Conservation (phyloP, 2,888 invertebrate species). For the Drosophila diplacantha region DNA sequence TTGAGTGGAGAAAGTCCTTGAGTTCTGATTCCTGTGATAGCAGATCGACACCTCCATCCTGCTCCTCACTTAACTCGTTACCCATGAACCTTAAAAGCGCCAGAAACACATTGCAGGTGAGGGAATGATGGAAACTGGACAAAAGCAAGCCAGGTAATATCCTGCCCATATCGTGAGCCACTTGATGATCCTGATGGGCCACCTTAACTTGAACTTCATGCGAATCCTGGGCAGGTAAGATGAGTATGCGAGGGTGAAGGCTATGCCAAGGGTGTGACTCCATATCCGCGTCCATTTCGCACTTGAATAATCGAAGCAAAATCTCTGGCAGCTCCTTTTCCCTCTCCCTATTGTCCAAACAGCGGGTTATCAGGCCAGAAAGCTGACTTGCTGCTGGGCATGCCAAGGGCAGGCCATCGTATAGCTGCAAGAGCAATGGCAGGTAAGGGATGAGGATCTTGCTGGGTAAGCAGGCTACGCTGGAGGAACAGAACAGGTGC, state of each 20-base stretch:
- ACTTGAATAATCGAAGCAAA: conserved; percentile 54
- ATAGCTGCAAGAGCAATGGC: conserved; percentile 70
- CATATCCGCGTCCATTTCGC: conserved; percentile 22
- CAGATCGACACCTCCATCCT: conserved; percentile 51
- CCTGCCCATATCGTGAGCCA: conserved; percentile 47
- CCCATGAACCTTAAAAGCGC: conserved; percentile 59
- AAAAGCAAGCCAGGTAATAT: conserved; percentile 63
- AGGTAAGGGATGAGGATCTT: conserved; percentile 62
- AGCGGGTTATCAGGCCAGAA: conserved; percentile 61
- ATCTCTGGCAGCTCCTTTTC: conserved; percentile 60
- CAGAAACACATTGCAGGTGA: conserved; percentile 73
- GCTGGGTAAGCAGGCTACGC: conserved; percentile 73
- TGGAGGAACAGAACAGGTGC: conserved; percentile 74
- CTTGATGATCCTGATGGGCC: conserved; percentile 36
- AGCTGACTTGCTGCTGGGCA: conserved; percentile 49
- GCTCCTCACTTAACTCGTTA: conserved; percentile 32
- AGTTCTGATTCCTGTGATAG: conserved; percentile 69
- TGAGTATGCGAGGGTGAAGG: conserved; percentile 60
- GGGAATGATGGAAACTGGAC: conserved; percentile 60
- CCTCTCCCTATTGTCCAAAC: conserved; percentile 69
- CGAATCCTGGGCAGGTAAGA: conserved; percentile 41
- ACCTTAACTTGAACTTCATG: conserved; percentile 55
- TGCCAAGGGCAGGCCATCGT: conserved; percentile 57
- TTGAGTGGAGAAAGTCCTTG: conserved; percentile 58
- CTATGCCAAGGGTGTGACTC: conserved; percentile 40